A percentile compares a stretch with the other conserved stretches of the same genome.
These are phyloP conservation scores for Forbesichthys agassizii DNA, from an alignment of 2,113 vertebrate genomes.

Conservation along the genomic window DNA sequence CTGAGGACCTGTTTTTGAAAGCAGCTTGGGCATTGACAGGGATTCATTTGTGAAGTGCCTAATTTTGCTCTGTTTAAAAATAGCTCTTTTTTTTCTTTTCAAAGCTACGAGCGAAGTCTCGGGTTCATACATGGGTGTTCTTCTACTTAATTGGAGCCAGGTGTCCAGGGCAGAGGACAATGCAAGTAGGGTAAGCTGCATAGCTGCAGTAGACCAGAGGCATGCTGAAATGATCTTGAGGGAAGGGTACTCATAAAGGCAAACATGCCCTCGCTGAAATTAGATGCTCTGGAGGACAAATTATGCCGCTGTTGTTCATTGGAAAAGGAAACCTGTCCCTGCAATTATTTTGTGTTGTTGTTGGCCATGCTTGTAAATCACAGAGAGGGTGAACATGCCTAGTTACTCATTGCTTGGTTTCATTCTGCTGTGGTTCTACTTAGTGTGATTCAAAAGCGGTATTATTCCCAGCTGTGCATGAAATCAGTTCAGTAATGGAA, in stretches of 20 bases:
- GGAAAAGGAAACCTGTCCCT: constrained; percentile 56
- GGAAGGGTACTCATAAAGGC: constrained; percentile 54
- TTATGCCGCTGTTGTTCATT: constrained; percentile 61
- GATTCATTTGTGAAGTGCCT: not conserved
- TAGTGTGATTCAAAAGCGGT: constrained; percentile 44
- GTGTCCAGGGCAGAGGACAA: constrained; percentile 54
- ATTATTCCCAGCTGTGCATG: constrained; percentile 66
- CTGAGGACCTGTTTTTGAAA: not conserved
- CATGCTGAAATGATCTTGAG: constrained; percentile 56
- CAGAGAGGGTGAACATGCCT: constrained; percentile 34
- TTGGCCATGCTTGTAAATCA: constrained; percentile 62
- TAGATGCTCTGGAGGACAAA: constrained; percentile 54
- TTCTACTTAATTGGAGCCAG: constrained; percentile 68
- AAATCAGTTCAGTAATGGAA: constrained; percentile 57
- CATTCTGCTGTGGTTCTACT: constrained; percentile 46
- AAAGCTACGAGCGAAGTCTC: not conserved
- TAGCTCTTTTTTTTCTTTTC: not conserved
- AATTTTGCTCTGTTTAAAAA: too few species aligned
- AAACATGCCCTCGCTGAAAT: constrained; percentile 57
- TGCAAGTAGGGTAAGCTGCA: constrained; percentile 42
- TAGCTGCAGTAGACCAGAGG: constrained; percentile 53
- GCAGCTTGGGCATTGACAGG: not conserved
- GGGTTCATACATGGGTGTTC: constrained; percentile 30
- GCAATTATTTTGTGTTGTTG: constrained; percentile 66
- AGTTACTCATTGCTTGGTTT: constrained; percentile 54